Conservation (phyloP, 2,797 vertebrate genomes). For the Delichon dasypus region DNA sequence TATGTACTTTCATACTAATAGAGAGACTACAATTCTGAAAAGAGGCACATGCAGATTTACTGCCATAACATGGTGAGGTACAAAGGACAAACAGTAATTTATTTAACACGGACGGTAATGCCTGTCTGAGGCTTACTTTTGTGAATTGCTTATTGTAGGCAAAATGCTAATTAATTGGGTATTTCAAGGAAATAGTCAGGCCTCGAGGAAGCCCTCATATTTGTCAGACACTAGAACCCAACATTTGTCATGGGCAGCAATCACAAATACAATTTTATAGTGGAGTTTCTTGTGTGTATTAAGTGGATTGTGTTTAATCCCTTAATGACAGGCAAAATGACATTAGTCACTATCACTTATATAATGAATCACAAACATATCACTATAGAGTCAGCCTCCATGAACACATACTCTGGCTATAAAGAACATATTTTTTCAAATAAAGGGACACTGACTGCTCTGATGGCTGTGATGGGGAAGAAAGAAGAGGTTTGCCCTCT, state of each 20-base stretch:
- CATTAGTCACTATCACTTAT: conserved; percentile 31
- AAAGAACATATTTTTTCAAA: neutral
- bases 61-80: neutral
- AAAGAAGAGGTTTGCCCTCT: neutral
- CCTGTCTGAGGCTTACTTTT: neutral
- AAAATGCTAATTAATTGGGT: conserved; percentile 38
- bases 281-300: neutral
- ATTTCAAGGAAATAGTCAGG: conserved; percentile 22
- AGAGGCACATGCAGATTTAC: rapidly evolving
- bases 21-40: neutral
- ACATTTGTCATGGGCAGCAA: conserved; percentile 7
- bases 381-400: neutral
- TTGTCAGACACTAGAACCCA: neutral
- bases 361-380: neutral
- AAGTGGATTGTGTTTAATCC: conserved; percentile 31
- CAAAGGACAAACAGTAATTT: neutral
- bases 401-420: neutral
- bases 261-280: neutral
- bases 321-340: conserved; percentile 10
- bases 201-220: neutral
- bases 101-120: neutral
- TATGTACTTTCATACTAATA: neutral
- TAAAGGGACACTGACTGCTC: neutral
- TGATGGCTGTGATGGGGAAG: neutral
- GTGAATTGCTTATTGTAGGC: conserved; percentile 3